phyloP scores from a whole-genome alignment of 2,888 invertebrate genomes.

The Eupithecia dodoneata region DNA sequence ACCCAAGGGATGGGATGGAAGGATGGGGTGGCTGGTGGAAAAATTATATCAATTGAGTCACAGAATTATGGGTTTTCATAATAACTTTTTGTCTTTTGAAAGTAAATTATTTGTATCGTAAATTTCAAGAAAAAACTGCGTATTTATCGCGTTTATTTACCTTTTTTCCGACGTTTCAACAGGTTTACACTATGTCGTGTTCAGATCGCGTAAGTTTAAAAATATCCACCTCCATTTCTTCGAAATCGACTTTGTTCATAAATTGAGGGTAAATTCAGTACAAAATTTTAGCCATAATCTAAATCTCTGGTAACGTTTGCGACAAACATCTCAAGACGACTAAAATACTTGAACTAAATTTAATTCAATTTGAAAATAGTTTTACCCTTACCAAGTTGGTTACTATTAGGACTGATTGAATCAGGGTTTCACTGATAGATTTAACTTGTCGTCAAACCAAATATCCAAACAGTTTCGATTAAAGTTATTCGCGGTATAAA shows the following conservation, averaged over 20 bases:
- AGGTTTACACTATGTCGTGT: too few relatives aligned
- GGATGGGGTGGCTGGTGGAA: constrained; percentile 5
- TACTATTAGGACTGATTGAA: constrained; percentile 15
- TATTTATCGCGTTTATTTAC: too few relatives aligned
- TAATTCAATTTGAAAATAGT: constrained; percentile 10
- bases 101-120: too few relatives aligned
- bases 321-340: background rate
- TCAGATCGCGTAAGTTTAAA: too few relatives aligned
- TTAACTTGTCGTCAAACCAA: constrained; percentile 22
- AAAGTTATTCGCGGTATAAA: background rate
- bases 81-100: too few relatives aligned
- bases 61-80: background rate
- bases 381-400: background rate
- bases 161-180: too few relatives aligned
- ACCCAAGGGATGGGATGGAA: constrained; percentile 34
- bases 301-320: background rate
- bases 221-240: background rate
- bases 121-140: too few relatives aligned
- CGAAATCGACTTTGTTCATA: background rate
- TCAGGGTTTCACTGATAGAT: constrained; percentile 17
- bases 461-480: constrained; percentile 8
- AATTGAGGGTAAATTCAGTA: background rate
- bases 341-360: background rate
- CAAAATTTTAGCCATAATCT: background rate
- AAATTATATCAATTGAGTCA: background rate